phyloP scores from a whole-genome alignment of 1,140 invertebrate species.

The Centruroides sculpturatus region DNA sequence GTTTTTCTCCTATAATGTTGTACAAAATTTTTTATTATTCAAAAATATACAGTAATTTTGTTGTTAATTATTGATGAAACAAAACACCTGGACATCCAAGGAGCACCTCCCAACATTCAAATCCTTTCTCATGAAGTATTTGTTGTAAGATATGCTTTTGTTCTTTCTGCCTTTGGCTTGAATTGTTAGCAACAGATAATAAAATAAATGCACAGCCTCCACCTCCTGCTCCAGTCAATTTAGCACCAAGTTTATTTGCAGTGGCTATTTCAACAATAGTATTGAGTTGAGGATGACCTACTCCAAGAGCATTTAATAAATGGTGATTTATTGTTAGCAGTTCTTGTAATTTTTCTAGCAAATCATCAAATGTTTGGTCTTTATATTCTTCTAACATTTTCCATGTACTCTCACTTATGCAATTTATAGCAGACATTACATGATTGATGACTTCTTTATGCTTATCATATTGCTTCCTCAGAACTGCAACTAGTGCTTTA shows the following conservation, averaged over 20 bases:
- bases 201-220: slow-evolving; percentile 57
- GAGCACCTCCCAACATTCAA: too few species aligned
- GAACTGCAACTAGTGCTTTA: slow-evolving; percentile 51
- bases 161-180: too few species aligned
- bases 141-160: too few species aligned
- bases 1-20: too few species aligned
- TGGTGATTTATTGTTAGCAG: slow-evolving; percentile 75
- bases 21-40: neutral
- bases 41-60: too few species aligned
- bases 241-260: slow-evolving; percentile 53
- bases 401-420: slow-evolving; percentile 17
- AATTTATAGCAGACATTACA: slow-evolving; percentile 20
- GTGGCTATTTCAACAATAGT: slow-evolving; percentile 53
- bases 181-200: slow-evolving; percentile 11
- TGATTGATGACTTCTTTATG: slow-evolving; percentile 19
- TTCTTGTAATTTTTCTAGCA: slow-evolving; percentile 31
- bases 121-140: too few species aligned
- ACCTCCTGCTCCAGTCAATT: slow-evolving; percentile 85
- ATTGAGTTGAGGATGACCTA: slow-evolving; percentile 75
- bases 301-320: slow-evolving; percentile 58
- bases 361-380: neutral
- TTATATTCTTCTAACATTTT: slow-evolving; percentile 11
- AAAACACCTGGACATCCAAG: too few species aligned
- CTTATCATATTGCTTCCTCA: slow-evolving; percentile 25
- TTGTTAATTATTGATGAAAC: too few species aligned